Conservation (phyloP, 2,888 invertebrate genomes). For the Pristionchus japonicus region DNA sequence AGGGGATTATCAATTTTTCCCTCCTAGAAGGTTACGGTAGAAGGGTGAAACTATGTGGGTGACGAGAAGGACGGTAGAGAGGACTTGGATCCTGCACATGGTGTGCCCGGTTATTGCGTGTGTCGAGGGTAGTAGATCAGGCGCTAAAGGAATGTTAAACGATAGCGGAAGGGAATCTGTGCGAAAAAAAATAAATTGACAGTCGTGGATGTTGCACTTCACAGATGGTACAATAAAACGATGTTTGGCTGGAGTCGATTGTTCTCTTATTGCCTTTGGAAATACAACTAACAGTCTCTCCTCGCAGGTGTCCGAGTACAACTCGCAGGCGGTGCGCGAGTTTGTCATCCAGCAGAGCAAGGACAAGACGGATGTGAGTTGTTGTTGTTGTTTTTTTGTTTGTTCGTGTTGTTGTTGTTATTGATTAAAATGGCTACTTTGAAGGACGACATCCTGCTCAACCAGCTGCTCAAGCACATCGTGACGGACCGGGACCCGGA, state of each 20-base stretch:
- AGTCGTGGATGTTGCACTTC: no score
- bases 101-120: no score
- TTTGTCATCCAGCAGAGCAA: constrained; percentile 93
- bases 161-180: no score
- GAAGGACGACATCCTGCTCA: constrained; percentile 89
- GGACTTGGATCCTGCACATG: background rate
- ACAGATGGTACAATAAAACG: no score
- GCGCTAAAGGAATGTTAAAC: no score
- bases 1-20: no score
- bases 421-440: constrained; percentile 48
- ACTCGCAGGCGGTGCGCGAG: constrained; percentile 95
- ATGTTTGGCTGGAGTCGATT: no score
- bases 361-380: constrained; percentile 75
- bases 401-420: background rate
- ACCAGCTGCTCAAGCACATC: constrained; percentile 98
- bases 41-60: background rate
- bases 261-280: no score
- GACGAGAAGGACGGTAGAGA: background rate
- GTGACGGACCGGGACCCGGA: constrained; percentile 93
- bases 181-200: no score
- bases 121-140: no score
- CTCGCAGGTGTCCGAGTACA: constrained; percentile 90
- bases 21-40: background rate
- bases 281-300: no score
- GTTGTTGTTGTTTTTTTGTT: background rate